Evolutionary conservation across 2,797 vertebrate species (phyloP).

Genomic region (Zenarchopterus dispar): DNA sequence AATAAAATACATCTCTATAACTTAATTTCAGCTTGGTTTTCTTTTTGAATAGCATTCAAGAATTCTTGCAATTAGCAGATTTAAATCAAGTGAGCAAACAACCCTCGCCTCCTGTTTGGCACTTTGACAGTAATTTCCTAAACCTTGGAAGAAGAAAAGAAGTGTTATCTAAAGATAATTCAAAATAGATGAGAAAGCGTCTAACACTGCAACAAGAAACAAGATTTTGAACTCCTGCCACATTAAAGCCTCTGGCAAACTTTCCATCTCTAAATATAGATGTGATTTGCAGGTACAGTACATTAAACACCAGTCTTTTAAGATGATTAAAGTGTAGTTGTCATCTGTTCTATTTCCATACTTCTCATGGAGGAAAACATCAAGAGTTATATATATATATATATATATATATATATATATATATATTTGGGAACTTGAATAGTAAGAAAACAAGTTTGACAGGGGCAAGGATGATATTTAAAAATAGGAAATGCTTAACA

Average conservation of each 20-base stretch:
- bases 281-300: slow-evolving; percentile 61
- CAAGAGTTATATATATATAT: slow-evolving; percentile 12
- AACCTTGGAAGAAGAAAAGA: background rate
- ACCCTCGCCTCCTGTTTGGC: too few relatives aligned
- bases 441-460: slow-evolving; percentile 70
- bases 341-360: slow-evolving; percentile 71
- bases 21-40: slow-evolving; percentile 23
- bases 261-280: slow-evolving; percentile 72
- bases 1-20: slow-evolving; percentile 87
- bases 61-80: too few relatives aligned
- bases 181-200: background rate
- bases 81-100: too few relatives aligned
- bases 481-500: slow-evolving; percentile 56
- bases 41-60: background rate
- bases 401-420: slow-evolving; percentile 7
- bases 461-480: slow-evolving; percentile 49
- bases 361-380: slow-evolving; percentile 43
- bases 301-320: slow-evolving; percentile 53
- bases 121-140: too few relatives aligned
- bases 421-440: slow-evolving; percentile 42
- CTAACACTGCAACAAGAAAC: slow-evolving; percentile 8
- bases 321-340: slow-evolving; percentile 66
- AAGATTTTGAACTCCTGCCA: slow-evolving; percentile 46
- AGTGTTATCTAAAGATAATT: background rate
- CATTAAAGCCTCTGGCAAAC: slow-evolving; percentile 55